Percentiles rank a stretch among this genome's conserved stretches.
Evolutionary conservation across 2,888 invertebrate genomes (phyloP).

Genomic region (Calliopum simillimum): DNA sequence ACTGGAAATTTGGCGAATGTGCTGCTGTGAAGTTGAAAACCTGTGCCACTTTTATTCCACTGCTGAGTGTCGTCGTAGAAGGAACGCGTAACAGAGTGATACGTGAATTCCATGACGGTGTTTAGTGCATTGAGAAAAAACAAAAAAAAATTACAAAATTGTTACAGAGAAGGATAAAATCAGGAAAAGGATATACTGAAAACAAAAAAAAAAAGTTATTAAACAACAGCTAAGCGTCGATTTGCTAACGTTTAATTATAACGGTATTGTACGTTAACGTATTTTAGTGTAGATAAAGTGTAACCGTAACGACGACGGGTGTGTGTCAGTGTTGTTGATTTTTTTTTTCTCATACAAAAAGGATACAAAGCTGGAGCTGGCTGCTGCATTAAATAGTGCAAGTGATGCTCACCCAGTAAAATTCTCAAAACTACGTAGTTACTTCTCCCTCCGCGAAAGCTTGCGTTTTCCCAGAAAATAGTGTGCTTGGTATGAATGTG

Average conservation of each 20-base stretch:
- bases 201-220: too few species aligned
- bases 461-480: constrained; percentile 15
- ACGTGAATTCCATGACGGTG: constrained; percentile 36
- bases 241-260: too few species aligned
- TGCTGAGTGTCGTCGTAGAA: constrained; percentile 64
- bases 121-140: constrained; percentile 10
- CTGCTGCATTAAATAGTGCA: constrained; percentile 3
- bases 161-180: not conserved
- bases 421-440: constrained; percentile 9
- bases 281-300: too few species aligned
- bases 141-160: constrained; percentile 13
- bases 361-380: too few species aligned
- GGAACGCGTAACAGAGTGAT: constrained; percentile 50
- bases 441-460: constrained; percentile 9
- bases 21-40: constrained; percentile 2
- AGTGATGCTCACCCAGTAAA: constrained; percentile 28
- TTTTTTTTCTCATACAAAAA: too few species aligned
- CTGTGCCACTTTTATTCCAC: constrained; percentile 57
- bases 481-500: constrained; percentile 24
- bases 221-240: too few species aligned
- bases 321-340: not conserved
- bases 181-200: too few species aligned
- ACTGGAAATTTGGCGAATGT: constrained; percentile 9
- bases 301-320: constrained; percentile 1
- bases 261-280: too few species aligned